Evolutionary conservation across 2,797 vertebrate species (phyloP), one percentile per base, ranked within the genome.

Genomic region (Gymnoscopelus braueri): DNA sequence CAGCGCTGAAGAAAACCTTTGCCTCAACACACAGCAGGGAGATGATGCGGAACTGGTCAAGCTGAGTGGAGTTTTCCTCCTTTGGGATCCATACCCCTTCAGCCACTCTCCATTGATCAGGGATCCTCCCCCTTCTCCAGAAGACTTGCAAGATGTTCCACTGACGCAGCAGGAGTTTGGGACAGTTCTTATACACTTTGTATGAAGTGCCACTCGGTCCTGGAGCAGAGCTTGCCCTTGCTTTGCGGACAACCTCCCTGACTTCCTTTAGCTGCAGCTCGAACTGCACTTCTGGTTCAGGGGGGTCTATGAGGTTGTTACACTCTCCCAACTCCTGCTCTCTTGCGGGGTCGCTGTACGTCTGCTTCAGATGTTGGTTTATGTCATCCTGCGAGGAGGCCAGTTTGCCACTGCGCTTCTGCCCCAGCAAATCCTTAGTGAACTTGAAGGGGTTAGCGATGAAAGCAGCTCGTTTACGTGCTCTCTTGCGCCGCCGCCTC

Each of bases 121-220:
- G 26, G 19, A 69, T 60, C 49, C 9, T 59, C 10, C 59, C 48
- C 11, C 52, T 64, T n/a, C 50, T 39, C 35, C 59, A 47, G 26
- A 55, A 8, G 14, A 60, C 15, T 35, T 0, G 49, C 49, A 58
- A 15, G 15, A 63, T 63, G 2, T 58, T 71, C 44, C 69, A 74
- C n/a, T 63, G 29, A 58, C 9, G 50, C 68, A 53, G 4, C 60
- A 70, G 58, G 67, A 70, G 59, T 51, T 70, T 70, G 57, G 67
- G 51, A 61, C 54, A 73, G 35, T 50, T 39, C n/a, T 66, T 60
- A 12, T 66, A 62, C 57, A 73, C 71, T 55, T 68, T 63, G 53
- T n/a, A n/a, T n/a, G n/a, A n/a, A n/a, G n/a, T n/a, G n/a, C n/a
- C n/a, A n/a, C n/a, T n/a, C n/a, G n/a, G n/a, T n/a, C n/a, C n/a